These are phyloP conservation scores for Lepidochrysops patricia DNA, from an alignment of 2,888 invertebrate genomes.

Conservation along the genomic window DNA sequence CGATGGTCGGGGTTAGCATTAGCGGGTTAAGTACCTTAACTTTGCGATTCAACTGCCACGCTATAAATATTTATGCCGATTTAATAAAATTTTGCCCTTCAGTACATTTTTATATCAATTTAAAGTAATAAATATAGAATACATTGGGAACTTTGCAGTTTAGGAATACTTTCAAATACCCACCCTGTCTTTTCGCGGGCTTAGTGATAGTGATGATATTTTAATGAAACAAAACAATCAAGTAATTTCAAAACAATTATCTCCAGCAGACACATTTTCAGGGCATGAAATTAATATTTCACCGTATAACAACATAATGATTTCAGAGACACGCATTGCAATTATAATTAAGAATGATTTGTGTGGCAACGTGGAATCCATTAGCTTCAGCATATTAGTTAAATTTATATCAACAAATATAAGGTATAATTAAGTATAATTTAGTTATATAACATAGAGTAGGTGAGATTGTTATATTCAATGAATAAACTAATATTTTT, in stretches of 20 bases:
- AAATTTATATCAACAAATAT: neutral
- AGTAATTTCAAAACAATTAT: neutral
- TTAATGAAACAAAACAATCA: no score
- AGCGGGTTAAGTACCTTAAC: neutral
- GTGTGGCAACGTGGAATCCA: neutral
- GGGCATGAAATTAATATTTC: neutral
- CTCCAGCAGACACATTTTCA: neutral
- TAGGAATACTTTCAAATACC: no score
- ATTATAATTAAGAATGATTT: constrained; percentile 1
- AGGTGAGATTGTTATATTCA: no score
- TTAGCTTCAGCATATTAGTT: neutral
- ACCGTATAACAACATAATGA: neutral
- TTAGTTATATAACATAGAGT: no score
- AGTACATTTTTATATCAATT: neutral
- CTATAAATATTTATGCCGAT: neutral
- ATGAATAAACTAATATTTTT: neutral
- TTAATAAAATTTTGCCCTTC: neutral
- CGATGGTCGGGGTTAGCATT: constrained; percentile 3
- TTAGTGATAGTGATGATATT: neutral
- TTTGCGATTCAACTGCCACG: neutral
- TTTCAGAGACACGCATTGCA: neutral
- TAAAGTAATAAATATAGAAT: neutral
- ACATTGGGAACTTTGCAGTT: no score
- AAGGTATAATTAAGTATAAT: no score
- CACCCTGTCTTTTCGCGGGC: no score